A percentile compares a stretch with the other conserved stretches of the same genome.
Evolutionary conservation across 2,888 invertebrate species (phyloP).

Genomic region (Petrolisthes manimaculis): DNA sequence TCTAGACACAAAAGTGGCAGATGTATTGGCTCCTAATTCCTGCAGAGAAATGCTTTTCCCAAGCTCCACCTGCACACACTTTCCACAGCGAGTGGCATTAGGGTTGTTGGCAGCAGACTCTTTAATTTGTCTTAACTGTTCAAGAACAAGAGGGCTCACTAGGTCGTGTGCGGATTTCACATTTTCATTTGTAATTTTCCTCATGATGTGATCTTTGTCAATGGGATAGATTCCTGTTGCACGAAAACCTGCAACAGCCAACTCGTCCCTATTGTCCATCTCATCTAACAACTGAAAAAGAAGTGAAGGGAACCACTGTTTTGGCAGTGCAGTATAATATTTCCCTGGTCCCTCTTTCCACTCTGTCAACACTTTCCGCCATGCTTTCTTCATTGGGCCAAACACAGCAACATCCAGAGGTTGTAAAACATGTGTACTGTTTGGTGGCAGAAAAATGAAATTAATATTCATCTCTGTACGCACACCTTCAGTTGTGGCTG

Average conservation of each 20-base stretch:
- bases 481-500: no score
- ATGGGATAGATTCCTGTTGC: constrained; percentile 55
- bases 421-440: constrained; percentile 51
- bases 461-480: constrained; percentile 27
- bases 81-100: constrained; percentile 3
- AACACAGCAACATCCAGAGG: constrained; percentile 55
- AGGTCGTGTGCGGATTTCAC: constrained; percentile 10
- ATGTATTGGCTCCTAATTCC: background rate
- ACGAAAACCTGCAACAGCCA: constrained; percentile 66
- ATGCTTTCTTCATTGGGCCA: constrained; percentile 48
- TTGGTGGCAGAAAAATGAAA: constrained; percentile 45
- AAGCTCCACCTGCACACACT: background rate
- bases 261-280: constrained; percentile 33
- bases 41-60: constrained; percentile 7
- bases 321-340: constrained; percentile 65
- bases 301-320: constrained; percentile 66
- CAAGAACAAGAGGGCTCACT: constrained; percentile 7
- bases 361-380: constrained; percentile 21
- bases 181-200: background rate
- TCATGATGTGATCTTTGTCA: constrained; percentile 26
- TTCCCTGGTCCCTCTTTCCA: no score
- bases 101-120: constrained; percentile 17
- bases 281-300: constrained; percentile 63
- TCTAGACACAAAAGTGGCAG: background rate
- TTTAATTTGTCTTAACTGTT: constrained; percentile 8